Percentiles rank a stretch among this genome's conserved stretches.
These are phyloP conservation scores for Myopa testacea DNA, from an alignment of 2,888 invertebrate species.

Conservation along the genomic window DNA sequence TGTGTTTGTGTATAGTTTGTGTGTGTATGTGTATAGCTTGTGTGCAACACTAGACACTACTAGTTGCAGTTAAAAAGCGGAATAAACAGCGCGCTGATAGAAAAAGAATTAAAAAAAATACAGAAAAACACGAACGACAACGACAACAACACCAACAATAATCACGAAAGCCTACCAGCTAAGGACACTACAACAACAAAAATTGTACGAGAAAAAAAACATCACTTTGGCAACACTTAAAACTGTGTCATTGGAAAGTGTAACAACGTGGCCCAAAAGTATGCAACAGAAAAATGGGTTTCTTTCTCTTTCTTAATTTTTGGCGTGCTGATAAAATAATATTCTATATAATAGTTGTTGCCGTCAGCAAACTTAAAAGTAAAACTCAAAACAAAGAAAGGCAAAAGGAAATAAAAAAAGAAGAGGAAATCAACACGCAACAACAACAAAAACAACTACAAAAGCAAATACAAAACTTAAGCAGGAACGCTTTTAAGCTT, in stretches of 20 bases:
- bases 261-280: slow-evolving; percentile 5
- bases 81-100: no score
- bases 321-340: slow-evolving; percentile 9
- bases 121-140: no score
- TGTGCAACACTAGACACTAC: background rate
- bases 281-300: background rate
- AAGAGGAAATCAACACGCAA: no score
- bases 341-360: no score
- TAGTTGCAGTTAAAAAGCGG: no score
- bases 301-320: background rate
- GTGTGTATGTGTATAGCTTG: background rate
- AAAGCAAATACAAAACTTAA: background rate
- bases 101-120: no score
- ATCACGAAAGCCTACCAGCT: background rate
- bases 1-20: slow-evolving; percentile 2
- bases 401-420: background rate
- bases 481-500: no score
- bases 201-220: no score
- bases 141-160: background rate
- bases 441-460: background rate
- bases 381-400: background rate
- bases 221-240: background rate
- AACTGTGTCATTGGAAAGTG: slow-evolving; percentile 25
- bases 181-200: background rate
- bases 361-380: background rate